These are phyloP conservation scores for Pectinophora gossypiella DNA, from an alignment of 1,140 invertebrate species.

Conservation along the genomic window DNA sequence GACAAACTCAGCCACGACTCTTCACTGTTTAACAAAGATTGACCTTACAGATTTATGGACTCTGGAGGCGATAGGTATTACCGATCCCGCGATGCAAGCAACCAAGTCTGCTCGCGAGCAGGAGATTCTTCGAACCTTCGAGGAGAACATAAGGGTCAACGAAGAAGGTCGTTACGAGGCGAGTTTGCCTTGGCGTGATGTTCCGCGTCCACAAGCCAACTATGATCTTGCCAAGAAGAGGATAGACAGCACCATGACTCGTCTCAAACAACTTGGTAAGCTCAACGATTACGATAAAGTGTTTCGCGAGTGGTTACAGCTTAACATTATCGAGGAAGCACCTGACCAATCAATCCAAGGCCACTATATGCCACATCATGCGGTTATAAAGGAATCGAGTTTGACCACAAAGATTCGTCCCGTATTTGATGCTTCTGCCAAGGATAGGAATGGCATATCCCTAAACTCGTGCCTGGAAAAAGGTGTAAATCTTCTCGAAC, in stretches of 20 bases:
- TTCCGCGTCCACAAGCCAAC: neutral
- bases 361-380: neutral
- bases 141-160: neutral
- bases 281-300: neutral
- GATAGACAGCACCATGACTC: neutral
- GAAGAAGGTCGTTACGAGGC: no score
- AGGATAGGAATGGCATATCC: constrained; percentile 23
- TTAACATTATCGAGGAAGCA: neutral
- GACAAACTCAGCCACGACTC: neutral
- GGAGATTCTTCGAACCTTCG: neutral
- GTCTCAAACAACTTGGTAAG: neutral
- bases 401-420: neutral
- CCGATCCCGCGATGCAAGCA: neutral
- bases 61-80: constrained; percentile 6
- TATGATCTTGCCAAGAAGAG: neutral
- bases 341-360: neutral
- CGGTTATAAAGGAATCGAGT: neutral
- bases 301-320: neutral
- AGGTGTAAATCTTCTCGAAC: constrained; percentile 40
- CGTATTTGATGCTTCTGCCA: constrained; percentile 31
- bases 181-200: no score
- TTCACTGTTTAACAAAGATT: neutral
- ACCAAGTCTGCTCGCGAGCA: neutral
- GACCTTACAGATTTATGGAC: constrained; percentile 4
- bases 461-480: constrained; percentile 56